Base-by-base conservation (phyloP, 2,113 vertebrate genomes). In the Enhydra lutris region DNA sequence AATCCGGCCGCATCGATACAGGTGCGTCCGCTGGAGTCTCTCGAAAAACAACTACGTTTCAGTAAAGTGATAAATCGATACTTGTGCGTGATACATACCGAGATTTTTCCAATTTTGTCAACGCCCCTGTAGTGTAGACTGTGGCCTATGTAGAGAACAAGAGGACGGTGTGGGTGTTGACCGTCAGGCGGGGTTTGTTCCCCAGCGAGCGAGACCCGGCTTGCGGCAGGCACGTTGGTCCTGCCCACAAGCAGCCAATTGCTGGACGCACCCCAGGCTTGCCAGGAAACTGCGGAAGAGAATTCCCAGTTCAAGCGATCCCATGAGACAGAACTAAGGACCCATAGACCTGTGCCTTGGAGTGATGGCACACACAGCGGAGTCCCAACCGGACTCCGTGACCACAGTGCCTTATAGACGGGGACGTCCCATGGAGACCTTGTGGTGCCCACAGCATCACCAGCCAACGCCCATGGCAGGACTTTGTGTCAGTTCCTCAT, bases 391-490 rank as follows among this genome's bases (percentile, higher is more conserved):
- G 23, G 26, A 11, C 18, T 31, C 42, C 0, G 4, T 34, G 7
- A 34, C 31, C 20, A 1, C 6, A 0, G 3, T 4, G 23, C 29
- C 5, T 14, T 3, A 0, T 10, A 5, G 34, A 20, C 39, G 2
- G 18, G 55, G 45, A 10, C 1, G 9, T 20, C 42, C 59, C 21
- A 0, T 3, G 1, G 15, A 14, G 45, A 26, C 6, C 4, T 14
- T 15, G 18, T 39, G 2, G 26, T 4, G 6, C 42, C 24, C 31
- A 31, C 18, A 0, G 2, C 4, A 1, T 3, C 5, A 5, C 47
- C 13, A 4, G 1, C 14, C 26, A 4, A 3, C 1, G 2, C 3
- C 26, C 3, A 1, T 0, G 9, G 10, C 2, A 0, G 1, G 61
- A 6, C 23, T 69, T 9, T 14, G 7, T 6, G 10, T 7, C 0